These are phyloP conservation scores for Palythoa grandis DNA, from an alignment of 92 coral and sea anemone genomes.

Conservation along the genomic window DNA sequence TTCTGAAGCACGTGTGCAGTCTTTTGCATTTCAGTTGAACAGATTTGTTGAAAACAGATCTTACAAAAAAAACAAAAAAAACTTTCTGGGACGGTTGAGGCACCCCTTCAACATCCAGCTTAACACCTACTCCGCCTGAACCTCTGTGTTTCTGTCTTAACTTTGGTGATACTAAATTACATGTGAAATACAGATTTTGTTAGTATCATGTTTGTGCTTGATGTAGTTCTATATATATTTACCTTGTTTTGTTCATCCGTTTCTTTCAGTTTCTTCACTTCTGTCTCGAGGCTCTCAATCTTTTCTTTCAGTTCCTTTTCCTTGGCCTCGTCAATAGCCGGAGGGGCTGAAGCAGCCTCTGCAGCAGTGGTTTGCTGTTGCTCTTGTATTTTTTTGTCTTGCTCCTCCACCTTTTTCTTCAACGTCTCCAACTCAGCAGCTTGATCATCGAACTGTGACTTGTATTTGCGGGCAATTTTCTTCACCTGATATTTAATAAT, in stretches of 20 bases:
- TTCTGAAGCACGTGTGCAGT: too few relatives aligned
- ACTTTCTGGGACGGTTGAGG: neutral
- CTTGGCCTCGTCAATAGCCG: slow-evolving; percentile 60
- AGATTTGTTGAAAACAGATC: too few relatives aligned
- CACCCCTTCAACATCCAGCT: neutral
- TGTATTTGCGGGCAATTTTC: slow-evolving; percentile 94
- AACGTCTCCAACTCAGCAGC: slow-evolving; percentile 65
- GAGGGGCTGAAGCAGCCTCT: slow-evolving; percentile 43
- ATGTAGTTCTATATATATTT: neutral
- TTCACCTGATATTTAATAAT: slow-evolving; percentile 63
- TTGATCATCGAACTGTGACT: slow-evolving; percentile 86
- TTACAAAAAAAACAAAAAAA: neutral
- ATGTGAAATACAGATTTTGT: neutral
- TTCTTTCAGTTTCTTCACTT: slow-evolving; percentile 75
- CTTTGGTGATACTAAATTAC: too few relatives aligned
- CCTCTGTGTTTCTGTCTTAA: too few relatives aligned
- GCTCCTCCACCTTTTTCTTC: slow-evolving; percentile 70
- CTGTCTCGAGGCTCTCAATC: slow-evolving; percentile 66
- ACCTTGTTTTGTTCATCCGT: slow-evolving; percentile 82
- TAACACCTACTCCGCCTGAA: too few relatives aligned
- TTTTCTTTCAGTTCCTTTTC: slow-evolving; percentile 80
- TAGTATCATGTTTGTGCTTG: neutral
- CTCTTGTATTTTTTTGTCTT: slow-evolving; percentile 21
- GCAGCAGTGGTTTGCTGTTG: slow-evolving; percentile 45
- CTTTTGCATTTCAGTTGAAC: too few relatives aligned